Conservation (phyloP, 1,140 invertebrate species). For the Teleopsis dalmanni region DNA sequence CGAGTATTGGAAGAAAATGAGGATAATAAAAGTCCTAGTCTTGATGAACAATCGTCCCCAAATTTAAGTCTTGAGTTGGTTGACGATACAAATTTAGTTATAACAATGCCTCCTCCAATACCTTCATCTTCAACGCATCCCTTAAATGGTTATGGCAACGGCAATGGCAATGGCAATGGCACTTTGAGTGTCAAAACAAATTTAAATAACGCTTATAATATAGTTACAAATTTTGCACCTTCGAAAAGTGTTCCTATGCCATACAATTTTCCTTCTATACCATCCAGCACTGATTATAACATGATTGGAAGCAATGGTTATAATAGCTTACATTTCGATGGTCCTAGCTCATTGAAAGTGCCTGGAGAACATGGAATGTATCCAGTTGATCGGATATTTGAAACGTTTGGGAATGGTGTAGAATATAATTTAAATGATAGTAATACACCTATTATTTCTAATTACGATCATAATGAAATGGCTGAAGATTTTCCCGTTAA, state of each 20-base stretch:
- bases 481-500: conserved; percentile 43
- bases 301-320: conserved; percentile 7
- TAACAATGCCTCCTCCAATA: not conserved
- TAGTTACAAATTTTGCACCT: not conserved
- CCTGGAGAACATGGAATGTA: conserved; percentile 27
- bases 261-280: conserved; percentile 12
- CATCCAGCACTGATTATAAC: conserved; percentile 9
- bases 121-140: not conserved
- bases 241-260: conserved; percentile 6
- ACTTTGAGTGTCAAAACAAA: not conserved
- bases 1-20: conserved; percentile 33
- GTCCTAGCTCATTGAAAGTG: conserved; percentile 27
- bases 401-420: conserved; percentile 18
- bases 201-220: conserved; percentile 6
- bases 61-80: conserved; percentile 37
- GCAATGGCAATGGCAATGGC: conserved; percentile 8
- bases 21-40: conserved; percentile 23
- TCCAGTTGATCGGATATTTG: conserved; percentile 5
- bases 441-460: conserved; percentile 35
- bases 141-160: conserved; percentile 5
- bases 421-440: conserved; percentile 37
- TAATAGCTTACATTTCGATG: conserved; percentile 10
- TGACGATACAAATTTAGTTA: conserved; percentile 19
- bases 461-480: conserved; percentile 39
- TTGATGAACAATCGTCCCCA: conserved; percentile 30